Conservation (phyloP, 2,113 vertebrate genomes). For the Chinchilla lanigera region DNA sequence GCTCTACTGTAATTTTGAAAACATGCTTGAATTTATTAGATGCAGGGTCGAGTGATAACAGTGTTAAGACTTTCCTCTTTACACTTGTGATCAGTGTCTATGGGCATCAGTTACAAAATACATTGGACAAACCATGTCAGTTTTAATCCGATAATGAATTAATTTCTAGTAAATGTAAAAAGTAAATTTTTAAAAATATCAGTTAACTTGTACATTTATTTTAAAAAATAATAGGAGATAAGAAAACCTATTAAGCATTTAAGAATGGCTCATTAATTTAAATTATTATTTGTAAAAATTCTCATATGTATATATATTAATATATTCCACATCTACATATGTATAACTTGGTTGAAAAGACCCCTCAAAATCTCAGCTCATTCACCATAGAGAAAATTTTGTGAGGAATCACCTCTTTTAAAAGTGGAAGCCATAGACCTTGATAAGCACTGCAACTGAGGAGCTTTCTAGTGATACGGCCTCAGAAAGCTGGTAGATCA, state of each 20-base stretch:
- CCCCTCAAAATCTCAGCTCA: rapidly evolving
- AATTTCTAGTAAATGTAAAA: not conserved
- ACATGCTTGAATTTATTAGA: not conserved
- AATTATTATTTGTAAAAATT: not conserved
- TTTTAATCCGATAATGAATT: not conserved
- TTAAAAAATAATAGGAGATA: not conserved
- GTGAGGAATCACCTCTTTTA: not conserved
- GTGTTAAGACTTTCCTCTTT: not conserved
- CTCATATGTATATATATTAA: not conserved
- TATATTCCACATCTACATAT: not conserved
- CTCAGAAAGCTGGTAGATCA: not conserved
- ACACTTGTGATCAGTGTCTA: not conserved
- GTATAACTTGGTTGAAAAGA: not conserved
- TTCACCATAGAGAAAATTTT: not conserved
- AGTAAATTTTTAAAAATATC: not conserved
- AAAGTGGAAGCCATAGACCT: not conserved
- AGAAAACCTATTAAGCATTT: not conserved
- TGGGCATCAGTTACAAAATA: not conserved
- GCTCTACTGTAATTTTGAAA: not conserved
- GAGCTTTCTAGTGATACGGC: not conserved
- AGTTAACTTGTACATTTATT: not conserved
- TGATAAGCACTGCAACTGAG: not conserved
- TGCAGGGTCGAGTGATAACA: not conserved
- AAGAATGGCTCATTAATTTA: not conserved
- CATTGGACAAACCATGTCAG: not conserved